These are phyloP conservation scores for Drosophila demipolita DNA, from an alignment of 2,888 invertebrate genomes.

Conservation along the genomic window DNA sequence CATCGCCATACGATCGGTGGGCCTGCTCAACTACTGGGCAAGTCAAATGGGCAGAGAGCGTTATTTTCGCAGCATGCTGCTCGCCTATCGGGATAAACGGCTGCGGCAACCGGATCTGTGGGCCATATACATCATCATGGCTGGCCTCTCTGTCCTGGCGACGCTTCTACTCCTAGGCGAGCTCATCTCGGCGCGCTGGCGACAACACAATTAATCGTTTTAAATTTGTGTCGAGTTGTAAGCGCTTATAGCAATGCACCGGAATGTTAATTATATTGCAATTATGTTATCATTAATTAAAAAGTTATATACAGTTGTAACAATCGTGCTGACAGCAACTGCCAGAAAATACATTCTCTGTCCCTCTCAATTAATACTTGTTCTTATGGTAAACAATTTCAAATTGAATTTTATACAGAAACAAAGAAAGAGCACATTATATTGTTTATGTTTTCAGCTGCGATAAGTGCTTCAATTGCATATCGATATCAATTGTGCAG, in stretches of 20 bases:
- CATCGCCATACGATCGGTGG: slow-evolving; percentile 52
- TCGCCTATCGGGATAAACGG: not conserved
- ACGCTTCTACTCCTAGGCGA: slow-evolving; percentile 24
- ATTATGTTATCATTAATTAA: not conserved
- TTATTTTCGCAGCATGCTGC: not conserved
- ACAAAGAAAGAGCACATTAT: not conserved
- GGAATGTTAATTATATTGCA: not conserved
- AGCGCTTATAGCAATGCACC: not conserved
- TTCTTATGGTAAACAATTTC: not conserved
- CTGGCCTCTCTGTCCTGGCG: not conserved
- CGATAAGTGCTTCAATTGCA: not conserved
- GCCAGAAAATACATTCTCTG: not conserved
- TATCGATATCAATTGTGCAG: not conserved
- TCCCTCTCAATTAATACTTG: not conserved
- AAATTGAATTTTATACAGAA: not conserved
- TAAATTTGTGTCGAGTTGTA: not conserved
- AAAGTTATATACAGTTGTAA: not conserved
- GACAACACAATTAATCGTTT: not conserved
- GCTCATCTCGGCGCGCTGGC: slow-evolving; percentile 34
- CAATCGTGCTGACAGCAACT: not conserved
- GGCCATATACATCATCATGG: not conserved
- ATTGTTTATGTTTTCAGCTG: not conserved
- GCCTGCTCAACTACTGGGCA: slow-evolving; percentile 54
- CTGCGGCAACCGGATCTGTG: not conserved
- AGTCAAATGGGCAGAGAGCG: slow-evolving; percentile 11